Evolutionary conservation across 2,113 vertebrate species (phyloP).

Genomic region (Erinaceus europaeus): DNA sequence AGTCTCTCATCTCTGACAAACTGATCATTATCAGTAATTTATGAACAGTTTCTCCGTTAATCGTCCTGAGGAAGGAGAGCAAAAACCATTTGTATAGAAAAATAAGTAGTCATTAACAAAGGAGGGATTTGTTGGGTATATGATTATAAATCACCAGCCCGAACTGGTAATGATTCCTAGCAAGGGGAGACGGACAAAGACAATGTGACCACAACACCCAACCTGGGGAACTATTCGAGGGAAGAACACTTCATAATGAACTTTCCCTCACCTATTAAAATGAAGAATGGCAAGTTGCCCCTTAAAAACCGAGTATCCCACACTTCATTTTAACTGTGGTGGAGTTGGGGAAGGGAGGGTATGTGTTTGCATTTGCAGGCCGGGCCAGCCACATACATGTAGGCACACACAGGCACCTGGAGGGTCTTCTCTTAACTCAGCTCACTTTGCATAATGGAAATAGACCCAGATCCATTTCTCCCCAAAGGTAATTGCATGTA

Average conservation of each 20-base stretch:
- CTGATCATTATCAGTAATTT: constrained; percentile 79
- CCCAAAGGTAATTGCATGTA: neutral
- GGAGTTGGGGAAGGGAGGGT: neutral
- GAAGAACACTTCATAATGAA: constrained; percentile 5
- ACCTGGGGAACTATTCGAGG: neutral
- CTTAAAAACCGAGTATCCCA: neutral
- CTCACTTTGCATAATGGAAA: neutral
- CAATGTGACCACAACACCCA: neutral
- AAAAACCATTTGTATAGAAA: constrained; percentile 59
- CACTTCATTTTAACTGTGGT: neutral
- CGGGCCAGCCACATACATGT: too few species aligned
- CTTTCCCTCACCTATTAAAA: constrained; percentile 30
- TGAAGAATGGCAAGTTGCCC: constrained; percentile 52
- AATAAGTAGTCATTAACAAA: constrained; percentile 63
- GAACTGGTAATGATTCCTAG: constrained; percentile 2
- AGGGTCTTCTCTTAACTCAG: neutral
- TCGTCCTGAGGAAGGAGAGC: constrained; percentile 57
- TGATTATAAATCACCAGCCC: constrained; percentile 56
- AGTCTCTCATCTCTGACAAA: constrained; percentile 76
- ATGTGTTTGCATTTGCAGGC: neutral
- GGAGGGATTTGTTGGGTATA: constrained; percentile 48
- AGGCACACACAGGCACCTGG: neutral
- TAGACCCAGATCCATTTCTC: neutral
- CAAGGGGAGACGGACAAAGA: neutral
- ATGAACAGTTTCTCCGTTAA: constrained; percentile 75